These are phyloP conservation scores for Carcina quercana DNA, from an alignment of 2,888 invertebrate genomes.

Conservation along the genomic window DNA sequence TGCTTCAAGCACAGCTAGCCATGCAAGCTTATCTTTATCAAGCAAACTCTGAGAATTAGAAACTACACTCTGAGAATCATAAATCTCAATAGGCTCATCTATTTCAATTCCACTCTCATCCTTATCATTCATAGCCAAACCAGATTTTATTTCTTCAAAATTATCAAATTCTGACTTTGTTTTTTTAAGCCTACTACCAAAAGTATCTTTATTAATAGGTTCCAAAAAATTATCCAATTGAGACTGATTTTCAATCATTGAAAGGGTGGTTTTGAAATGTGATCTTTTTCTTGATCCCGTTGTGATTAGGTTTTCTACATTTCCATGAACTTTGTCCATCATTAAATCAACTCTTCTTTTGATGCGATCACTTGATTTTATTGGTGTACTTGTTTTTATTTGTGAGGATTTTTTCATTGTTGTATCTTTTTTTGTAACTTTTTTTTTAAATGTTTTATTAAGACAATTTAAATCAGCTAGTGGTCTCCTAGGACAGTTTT, in stretches of 20 bases:
- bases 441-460: constrained; percentile 30
- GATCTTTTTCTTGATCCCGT: constrained; percentile 7
- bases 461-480: constrained; percentile 48
- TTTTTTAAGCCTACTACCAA: constrained; percentile 12
- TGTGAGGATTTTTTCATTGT: background rate
- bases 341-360: constrained; percentile 9
- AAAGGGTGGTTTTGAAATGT: constrained; percentile 20
- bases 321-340: constrained; percentile 10
- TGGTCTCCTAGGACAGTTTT: constrained; percentile 35
- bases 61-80: constrained; percentile 39
- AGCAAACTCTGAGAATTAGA: constrained; percentile 12
- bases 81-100: constrained; percentile 41
- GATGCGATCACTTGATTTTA: background rate
- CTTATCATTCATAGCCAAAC: constrained; percentile 17
- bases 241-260: constrained; percentile 8
- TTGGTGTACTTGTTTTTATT: background rate
- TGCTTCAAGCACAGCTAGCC: constrained; percentile 41
- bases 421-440: background rate
- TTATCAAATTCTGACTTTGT: constrained; percentile 9
- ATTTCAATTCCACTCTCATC: constrained; percentile 49
- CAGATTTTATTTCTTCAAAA: constrained; percentile 2
- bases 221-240: constrained; percentile 10
- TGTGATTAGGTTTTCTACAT: constrained; percentile 3
- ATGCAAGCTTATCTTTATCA: constrained; percentile 54
- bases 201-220: constrained; percentile 6